Base-by-base conservation (phyloP, 2,888 invertebrate species). In the Tuberolachnus salignus region DNA sequence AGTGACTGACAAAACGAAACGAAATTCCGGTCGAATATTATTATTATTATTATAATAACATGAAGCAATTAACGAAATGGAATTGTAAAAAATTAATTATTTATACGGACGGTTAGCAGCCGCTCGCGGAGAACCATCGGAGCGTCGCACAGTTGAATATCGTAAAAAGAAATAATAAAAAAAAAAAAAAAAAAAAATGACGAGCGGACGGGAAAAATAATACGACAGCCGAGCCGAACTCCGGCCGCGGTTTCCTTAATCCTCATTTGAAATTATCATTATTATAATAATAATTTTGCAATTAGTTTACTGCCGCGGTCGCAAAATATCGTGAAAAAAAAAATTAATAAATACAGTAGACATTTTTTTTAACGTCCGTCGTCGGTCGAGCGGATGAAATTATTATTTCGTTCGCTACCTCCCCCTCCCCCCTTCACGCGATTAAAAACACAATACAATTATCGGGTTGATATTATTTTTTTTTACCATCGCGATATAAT, bases 31-130 rank as follows among this genome's bases (percentile, higher is more conserved):
- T 73, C 53, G 63, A 64, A 73, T 73, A 73, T 34, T 34, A 34
- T 34, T 4, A 34, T 34, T 4, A 34, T 34, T 4, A 34, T 34
- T 4, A 34, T 53, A 64, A 73, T 73, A 64, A 67, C 78, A 78
- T 57, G 64, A 69, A 78, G 69, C 78, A 78, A 78, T 78, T 78
- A 78, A 78, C 78, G 14, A 78, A 78, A 67, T 67, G 59, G 78
- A 78, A 78, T 78, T 69, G 67, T 78, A 57, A 78, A 78, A 78
- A 78, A 78, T 78, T 78, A 78, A 78, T 78, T 78, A 69, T 69
- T 67, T 78, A 78, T 78, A 69, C 78, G 67, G 66, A 78, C 46
- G 78, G 67, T 73, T 73, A 73, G 73, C n/a, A n/a, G n/a, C n/a
- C n/a, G n/a, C n/a, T n/a, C n/a, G n/a, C n/a, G n/a, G n/a, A 34